Base-by-base conservation (phyloP, 2,113 vertebrate species). In the Eurypyga helias region DNA sequence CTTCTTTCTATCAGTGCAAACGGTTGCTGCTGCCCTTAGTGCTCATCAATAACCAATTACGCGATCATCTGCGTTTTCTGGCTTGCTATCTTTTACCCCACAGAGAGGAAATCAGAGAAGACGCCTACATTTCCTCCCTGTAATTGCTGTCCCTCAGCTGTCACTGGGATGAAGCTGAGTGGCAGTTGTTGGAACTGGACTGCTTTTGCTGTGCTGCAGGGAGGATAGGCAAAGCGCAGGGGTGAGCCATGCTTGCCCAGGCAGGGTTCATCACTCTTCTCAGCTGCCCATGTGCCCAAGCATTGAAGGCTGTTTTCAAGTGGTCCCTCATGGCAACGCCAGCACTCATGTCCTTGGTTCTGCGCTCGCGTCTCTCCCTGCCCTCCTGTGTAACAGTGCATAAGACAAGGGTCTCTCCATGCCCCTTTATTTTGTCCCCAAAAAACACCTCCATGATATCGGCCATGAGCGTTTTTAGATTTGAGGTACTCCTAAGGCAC, bases 11-110 rank as follows among this genome's bases (percentile, higher is more conserved):
- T 90, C 72, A 25, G 43, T 57, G 61, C 66, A 94, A 77, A 93
- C 75, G 94, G 70, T 71, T 81, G 71, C 84, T 58, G 26, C 61
- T 96, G 45, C 86, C 87, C 88, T 88, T 79, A 28, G 60, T 17
- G 3, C 46, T 95, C 92, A 95, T 96, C 77, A 89, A 25, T 97
- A 96, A 75, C 72, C 83, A 91, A 86, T 96, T 92, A 93, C 48
- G 76, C 9, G 21, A 92, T 77, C 86, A 69, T 95, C 65, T 90
- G 64, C 19, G 24, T 92, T 85, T 96, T 65, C 83, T 93, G 75
- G 62, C 71, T 94, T 72, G 4, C 54, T 58, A 1, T 93, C 61
- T 88, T 76, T 96, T 83, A 81, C 88, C 54, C 17, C 41, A 31
- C 46, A 18, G 17, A 89, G 60, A 94, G 79, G 48, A 84, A 84